Base-by-base conservation (phyloP, 2,113 vertebrate genomes). In the Lasiurus borealis region DNA sequence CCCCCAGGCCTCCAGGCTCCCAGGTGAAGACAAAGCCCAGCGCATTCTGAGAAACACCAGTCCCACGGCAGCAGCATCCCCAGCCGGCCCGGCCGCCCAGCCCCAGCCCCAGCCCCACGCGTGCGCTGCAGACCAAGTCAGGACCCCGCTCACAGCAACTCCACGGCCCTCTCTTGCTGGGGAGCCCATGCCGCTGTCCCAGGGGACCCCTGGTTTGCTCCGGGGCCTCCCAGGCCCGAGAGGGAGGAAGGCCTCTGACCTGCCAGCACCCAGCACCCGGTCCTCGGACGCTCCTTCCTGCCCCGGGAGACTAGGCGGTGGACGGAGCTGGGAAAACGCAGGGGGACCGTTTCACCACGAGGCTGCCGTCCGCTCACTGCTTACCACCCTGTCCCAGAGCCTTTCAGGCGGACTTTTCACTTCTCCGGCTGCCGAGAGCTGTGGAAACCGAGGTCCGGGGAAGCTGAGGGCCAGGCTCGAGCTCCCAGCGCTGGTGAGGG, bases 121-220 rank as follows among this genome's bases (percentile, higher is more conserved):
- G 0, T 15, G 48, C n/a, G n/a, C 59, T 5, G 3, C 19, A 36
- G 66, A 16, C 36, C 1, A 23, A 44, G 19, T 44, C 13, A 8
- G 48, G 15, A 71, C 34, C 27, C 59, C 73, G 31, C 7, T 5
- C 16, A 11, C 9, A 5, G 40, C 40, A 5, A 40, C 40, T 40
- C 40, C 40, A 40, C 40, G 3, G 40, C 40, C 40, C 40, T 40
- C 40, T 40, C n/a, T n/a, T 40, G 40, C 40, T 40, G 15, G 2
- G 16, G 10, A 48, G 11, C 6, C 6, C 21, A 15, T 25, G 8
- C 27, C 18, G 3, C 0, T 59, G 12, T 3, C 16, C 3, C 1
- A 1, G 11, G 5, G 0, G 2, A 2, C 2, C 10, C 81, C 81
- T 46, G 46, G 4, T 29, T 83, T 71, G 48, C 34, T 89, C 31